Evolutionary conservation across 1,140 invertebrate species (phyloP).

Genomic region (Drosophila kanapiae): DNA sequence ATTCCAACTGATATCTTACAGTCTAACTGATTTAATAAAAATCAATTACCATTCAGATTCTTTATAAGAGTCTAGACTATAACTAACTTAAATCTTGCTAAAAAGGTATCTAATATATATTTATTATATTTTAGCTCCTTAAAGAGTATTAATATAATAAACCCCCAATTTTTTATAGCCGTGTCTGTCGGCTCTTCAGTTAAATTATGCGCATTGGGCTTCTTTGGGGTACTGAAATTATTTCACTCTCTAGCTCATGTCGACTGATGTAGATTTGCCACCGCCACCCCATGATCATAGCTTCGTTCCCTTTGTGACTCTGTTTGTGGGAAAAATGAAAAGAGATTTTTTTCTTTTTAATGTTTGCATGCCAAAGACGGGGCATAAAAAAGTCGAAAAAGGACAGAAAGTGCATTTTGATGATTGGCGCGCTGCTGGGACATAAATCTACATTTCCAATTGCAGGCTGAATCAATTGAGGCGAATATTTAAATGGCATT

Average conservation of each 20-base stretch:
- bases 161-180: neutral
- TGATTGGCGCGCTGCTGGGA: slow-evolving; percentile 55
- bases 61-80: too few species aligned
- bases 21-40: too few species aligned
- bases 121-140: too few species aligned
- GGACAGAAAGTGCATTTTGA: slow-evolving; percentile 54
- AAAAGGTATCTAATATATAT: too few species aligned
- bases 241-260: slow-evolving; percentile 44
- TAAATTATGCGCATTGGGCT: slow-evolving; percentile 74
- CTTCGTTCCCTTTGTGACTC: slow-evolving; percentile 11
- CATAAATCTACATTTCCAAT: slow-evolving; percentile 57
- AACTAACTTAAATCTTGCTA: too few species aligned
- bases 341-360: slow-evolving; percentile 44
- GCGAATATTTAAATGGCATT: slow-evolving; percentile 14
- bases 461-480: slow-evolving; percentile 33
- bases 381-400: slow-evolving; percentile 14
- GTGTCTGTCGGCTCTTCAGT: slow-evolving; percentile 11
- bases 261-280: slow-evolving; percentile 37
- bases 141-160: neutral
- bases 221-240: slow-evolving; percentile 68
- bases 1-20: too few species aligned
- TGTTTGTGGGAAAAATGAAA: slow-evolving; percentile 35
- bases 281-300: neutral
- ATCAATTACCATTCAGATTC: too few species aligned
- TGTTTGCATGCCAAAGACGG: slow-evolving; percentile 33